Evolutionary conservation across 2,797 vertebrate species (phyloP).

Genomic region (Poeciliopsis gracilis): DNA sequence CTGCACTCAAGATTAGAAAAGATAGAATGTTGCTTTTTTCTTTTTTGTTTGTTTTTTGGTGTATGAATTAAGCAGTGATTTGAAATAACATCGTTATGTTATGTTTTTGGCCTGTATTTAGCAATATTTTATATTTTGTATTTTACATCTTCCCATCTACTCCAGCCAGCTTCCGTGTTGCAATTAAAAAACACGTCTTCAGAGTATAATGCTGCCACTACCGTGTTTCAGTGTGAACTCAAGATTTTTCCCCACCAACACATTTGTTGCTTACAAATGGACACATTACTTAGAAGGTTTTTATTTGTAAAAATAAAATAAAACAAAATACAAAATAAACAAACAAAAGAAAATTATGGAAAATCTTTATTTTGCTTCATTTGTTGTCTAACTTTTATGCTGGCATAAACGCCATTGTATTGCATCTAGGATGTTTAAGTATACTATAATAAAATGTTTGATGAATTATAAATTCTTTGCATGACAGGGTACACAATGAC

Average conservation of each 20-base stretch:
- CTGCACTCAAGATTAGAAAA: slow-evolving; percentile 88
- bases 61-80: slow-evolving; percentile 43
- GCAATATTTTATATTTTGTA: too few species aligned
- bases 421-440: background rate
- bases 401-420: background rate
- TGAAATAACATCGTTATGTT: background rate
- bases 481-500: background rate
- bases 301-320: background rate
- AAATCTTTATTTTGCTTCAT: background rate
- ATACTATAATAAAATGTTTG: background rate
- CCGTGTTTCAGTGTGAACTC: background rate
- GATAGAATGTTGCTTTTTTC: slow-evolving; percentile 64
- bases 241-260: background rate
- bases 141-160: background rate
- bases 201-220: background rate
- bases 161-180: background rate
- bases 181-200: background rate
- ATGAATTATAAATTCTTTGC: background rate
- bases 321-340: background rate
- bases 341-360: background rate
- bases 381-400: background rate
- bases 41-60: slow-evolving; percentile 40
- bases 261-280: background rate
- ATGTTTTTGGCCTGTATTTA: background rate
- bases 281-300: background rate